Conservation (phyloP, 2,888 invertebrate genomes). For the Acrocyrtus sp. region DNA sequence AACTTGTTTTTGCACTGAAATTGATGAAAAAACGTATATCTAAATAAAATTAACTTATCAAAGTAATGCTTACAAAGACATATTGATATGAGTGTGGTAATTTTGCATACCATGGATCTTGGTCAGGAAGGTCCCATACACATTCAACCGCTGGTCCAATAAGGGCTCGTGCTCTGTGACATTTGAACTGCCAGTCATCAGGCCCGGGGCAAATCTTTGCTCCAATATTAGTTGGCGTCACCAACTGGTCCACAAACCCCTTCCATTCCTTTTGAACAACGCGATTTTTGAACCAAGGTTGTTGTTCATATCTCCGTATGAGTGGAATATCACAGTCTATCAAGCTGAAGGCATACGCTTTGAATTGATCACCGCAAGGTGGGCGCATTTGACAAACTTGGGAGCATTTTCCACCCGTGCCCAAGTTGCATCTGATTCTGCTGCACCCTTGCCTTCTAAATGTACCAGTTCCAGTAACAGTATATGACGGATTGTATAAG, state of each 20-base stretch:
- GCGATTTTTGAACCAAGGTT: constrained; percentile 59
- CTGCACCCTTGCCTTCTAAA: background rate
- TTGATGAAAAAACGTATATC: background rate
- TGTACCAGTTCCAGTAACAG: background rate
- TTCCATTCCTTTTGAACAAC: constrained; percentile 54
- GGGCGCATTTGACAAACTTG: constrained; percentile 36
- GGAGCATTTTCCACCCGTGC: constrained; percentile 18
- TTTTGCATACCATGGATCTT: constrained; percentile 53
- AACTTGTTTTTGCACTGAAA: constrained; percentile 44
- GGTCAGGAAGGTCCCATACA: constrained; percentile 58
- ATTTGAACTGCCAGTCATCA: constrained; percentile 58
- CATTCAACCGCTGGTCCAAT: constrained; percentile 56
- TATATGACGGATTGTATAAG: constrained; percentile 49
- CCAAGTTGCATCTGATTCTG: constrained; percentile 22
- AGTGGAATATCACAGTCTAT: constrained; percentile 50
- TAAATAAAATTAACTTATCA: too few relatives aligned
- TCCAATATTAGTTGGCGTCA: constrained; percentile 56
- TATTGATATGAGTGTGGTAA: background rate
- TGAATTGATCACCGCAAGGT: constrained; percentile 52
- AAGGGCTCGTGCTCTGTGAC: constrained; percentile 54
- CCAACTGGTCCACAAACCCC: constrained; percentile 53
- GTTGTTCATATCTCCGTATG: constrained; percentile 51
- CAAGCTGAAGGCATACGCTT: constrained; percentile 53
- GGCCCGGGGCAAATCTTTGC: constrained; percentile 54
- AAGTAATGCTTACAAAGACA: background rate